Evolutionary conservation across 2,113 vertebrate genomes (phyloP).

Genomic region (Tamias sibiricus): DNA sequence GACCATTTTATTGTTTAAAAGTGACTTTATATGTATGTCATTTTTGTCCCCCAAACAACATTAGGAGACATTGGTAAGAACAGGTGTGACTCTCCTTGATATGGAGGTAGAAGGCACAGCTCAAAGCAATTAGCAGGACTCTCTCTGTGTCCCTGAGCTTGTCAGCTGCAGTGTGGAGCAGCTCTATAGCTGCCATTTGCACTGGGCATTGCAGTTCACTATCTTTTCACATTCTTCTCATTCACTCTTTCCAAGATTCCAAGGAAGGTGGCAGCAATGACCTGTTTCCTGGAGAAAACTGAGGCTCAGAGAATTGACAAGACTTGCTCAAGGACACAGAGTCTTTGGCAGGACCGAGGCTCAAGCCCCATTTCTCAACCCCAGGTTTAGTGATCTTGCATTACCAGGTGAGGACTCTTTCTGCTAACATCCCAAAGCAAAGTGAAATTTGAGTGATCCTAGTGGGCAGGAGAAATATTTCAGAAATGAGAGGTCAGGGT

Average conservation of each 20-base stretch:
- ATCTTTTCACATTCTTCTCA: not conserved
- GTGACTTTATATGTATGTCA: not conserved
- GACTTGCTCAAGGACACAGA: not conserved
- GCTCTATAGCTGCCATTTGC: rapidly evolving
- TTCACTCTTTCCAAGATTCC: not conserved
- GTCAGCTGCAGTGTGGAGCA: too few species aligned
- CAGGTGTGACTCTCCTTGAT: not conserved
- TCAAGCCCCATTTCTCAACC: not conserved
- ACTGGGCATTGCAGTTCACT: not conserved
- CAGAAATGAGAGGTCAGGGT: slow-evolving; percentile 71
- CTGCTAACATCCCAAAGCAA: not conserved
- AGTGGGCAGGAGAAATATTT: slow-evolving; percentile 54
- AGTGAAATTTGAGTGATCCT: slow-evolving; percentile 45
- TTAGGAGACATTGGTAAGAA: not conserved
- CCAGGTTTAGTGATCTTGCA: not conserved
- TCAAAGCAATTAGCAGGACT: not conserved
- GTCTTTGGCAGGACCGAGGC: not conserved
- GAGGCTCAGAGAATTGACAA: not conserved
- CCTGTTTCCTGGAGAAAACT: not conserved
- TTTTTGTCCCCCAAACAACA: not conserved
- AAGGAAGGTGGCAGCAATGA: not conserved
- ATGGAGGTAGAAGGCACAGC: not conserved
- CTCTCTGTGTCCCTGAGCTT: not conserved
- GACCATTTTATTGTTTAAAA: not conserved
- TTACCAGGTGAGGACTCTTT: not conserved